A percentile compares a stretch with the other conserved stretches of the same genome.
Conservation (phyloP, 1,140 invertebrate species). For the Drosophila oshimai region DNA sequence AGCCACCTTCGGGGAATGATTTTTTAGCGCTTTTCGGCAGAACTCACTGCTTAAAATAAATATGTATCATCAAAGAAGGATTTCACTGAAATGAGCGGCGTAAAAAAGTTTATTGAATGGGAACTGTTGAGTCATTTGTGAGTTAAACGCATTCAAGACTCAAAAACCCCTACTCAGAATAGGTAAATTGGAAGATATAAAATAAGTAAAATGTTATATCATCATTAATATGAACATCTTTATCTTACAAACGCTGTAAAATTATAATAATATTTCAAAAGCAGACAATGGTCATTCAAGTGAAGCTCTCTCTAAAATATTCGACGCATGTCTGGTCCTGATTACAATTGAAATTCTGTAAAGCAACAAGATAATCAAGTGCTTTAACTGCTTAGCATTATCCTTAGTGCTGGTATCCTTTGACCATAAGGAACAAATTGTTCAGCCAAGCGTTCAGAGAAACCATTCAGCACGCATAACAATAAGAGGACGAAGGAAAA, state of each 20-base stretch:
- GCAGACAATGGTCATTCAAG: neutral
- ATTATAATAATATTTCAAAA: neutral
- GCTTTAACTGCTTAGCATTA: conserved; percentile 2
- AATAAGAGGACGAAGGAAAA: conserved; percentile 14
- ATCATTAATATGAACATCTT: too few relatives aligned
- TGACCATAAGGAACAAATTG: conserved; percentile 16
- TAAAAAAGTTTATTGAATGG: neutral
- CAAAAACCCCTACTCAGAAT: too few relatives aligned
- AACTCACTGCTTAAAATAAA: neutral
- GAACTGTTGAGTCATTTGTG: neutral
- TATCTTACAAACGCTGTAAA: too few relatives aligned
- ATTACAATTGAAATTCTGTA: conserved; percentile 6
- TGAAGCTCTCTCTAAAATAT: neutral
- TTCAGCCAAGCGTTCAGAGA: conserved; percentile 1
- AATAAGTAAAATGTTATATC: too few relatives aligned
- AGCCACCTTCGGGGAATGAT: neutral
- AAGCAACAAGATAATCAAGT: conserved; percentile 8
- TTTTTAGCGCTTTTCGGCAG: neutral
- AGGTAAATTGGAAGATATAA: too few relatives aligned
- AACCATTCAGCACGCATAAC: conserved; percentile 11
- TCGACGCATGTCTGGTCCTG: neutral
- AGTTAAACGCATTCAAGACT: neutral
- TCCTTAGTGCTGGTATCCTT: neutral
- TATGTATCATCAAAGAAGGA: neutral
- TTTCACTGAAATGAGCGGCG: neutral